A percentile compares a stretch with the other conserved stretches of the same genome.
phyloP scores from a whole-genome alignment of 2,888 invertebrate species.

The Latheticus oryzae region DNA sequence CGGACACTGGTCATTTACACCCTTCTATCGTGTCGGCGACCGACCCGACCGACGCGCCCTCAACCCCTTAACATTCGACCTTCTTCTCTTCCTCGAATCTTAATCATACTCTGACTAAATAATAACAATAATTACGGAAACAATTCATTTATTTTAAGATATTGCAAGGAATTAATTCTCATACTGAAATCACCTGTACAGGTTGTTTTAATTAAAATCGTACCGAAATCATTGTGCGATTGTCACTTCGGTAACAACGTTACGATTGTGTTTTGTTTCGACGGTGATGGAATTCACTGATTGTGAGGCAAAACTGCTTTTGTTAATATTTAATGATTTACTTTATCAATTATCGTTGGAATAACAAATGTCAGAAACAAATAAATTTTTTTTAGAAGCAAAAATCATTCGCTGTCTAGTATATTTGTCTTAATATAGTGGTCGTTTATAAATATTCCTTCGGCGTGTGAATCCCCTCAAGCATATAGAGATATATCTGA shows the following conservation, averaged over 20 bases:
- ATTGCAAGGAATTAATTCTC: slow-evolving; percentile 20
- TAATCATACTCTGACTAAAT: slow-evolving; percentile 22
- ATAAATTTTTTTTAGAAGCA: too few relatives aligned
- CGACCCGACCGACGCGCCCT: slow-evolving; percentile 11
- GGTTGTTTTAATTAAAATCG: slow-evolving; percentile 41
- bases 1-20: slow-evolving; percentile 45
- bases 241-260: slow-evolving; percentile 57
- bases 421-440: slow-evolving; percentile 21
- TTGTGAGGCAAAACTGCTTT: slow-evolving; percentile 25
- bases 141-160: slow-evolving; percentile 29
- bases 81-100: slow-evolving; percentile 9
- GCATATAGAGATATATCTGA: slow-evolving; percentile 51
- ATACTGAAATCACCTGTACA: slow-evolving; percentile 31
- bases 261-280: slow-evolving; percentile 58
- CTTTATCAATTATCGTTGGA: slow-evolving; percentile 45
- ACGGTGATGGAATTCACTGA: slow-evolving; percentile 53
- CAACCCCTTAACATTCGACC: slow-evolving; percentile 11
- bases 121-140: slow-evolving; percentile 12
- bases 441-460: slow-evolving; percentile 53
- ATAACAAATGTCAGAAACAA: too few relatives aligned
- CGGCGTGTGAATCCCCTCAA: slow-evolving; percentile 53
- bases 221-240: slow-evolving; percentile 53
- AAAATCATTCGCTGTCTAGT: too few relatives aligned
- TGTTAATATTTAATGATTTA: slow-evolving; percentile 45
- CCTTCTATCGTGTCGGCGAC: slow-evolving; percentile 26